Percentiles rank a stretch among this genome's conserved stretches.
Conservation (phyloP, 2,797 vertebrate genomes). For the Delichon dasypus region DNA sequence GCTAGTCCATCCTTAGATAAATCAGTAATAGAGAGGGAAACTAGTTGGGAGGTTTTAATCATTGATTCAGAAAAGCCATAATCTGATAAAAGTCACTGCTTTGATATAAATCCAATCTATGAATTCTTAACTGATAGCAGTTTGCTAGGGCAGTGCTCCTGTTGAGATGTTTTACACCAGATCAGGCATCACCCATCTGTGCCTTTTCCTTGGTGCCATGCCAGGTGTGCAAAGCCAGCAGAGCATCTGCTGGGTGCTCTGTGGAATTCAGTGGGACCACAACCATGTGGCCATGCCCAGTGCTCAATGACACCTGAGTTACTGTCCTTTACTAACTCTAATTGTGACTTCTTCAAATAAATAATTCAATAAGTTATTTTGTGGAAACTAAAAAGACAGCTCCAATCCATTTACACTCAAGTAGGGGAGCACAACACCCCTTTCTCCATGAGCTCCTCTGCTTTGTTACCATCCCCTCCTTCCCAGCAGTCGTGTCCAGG, state of each 20-base stretch:
- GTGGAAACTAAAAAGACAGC: neutral
- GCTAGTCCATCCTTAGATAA: neutral
- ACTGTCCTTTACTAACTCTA: neutral
- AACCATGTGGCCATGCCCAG: rapidly evolving
- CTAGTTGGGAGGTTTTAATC: neutral
- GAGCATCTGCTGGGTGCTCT: neutral
- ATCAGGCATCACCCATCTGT: neutral
- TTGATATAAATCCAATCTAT: neutral
- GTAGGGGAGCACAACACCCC: neutral
- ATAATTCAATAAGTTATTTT: neutral
- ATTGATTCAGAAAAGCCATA: neutral
- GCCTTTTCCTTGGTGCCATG: neutral
- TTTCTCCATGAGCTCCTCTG: neutral
- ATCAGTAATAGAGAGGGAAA: neutral
- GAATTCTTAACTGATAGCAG: neutral
- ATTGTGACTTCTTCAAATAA: neutral
- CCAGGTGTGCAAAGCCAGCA: neutral
- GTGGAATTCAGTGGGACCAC: neutral
- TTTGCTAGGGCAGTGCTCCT: neutral
- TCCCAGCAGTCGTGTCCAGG: neutral
- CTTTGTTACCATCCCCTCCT: neutral
- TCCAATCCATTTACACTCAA: neutral
- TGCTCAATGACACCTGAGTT: neutral
- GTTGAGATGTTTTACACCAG: neutral
- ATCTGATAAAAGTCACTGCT: neutral